phyloP scores from a whole-genome alignment of 2,888 invertebrate genomes.

The Morpho deidamia region DNA sequence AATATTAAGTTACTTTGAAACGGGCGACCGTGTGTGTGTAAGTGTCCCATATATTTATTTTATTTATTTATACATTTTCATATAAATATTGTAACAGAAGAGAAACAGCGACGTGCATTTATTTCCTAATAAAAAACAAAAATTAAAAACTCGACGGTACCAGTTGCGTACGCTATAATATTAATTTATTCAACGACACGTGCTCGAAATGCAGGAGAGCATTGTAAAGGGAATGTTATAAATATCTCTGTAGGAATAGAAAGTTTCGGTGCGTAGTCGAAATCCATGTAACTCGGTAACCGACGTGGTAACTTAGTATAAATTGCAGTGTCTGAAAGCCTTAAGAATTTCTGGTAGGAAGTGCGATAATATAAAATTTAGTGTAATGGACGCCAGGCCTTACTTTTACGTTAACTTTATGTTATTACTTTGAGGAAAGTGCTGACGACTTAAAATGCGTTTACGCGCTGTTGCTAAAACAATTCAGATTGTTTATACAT shows the following conservation, averaged over 20 bases:
- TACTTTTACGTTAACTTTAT: slow-evolving; percentile 15
- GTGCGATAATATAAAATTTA: slow-evolving; percentile 26
- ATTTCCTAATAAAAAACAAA: too few relatives aligned
- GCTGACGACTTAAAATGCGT: slow-evolving; percentile 2
- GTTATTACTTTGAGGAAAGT: slow-evolving; percentile 8
- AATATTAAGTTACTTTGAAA: too few relatives aligned
- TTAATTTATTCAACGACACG: slow-evolving; percentile 45
- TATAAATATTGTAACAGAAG: too few relatives aligned
- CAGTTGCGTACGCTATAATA: slow-evolving; percentile 2
- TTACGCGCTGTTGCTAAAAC: not conserved
- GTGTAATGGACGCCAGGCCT: slow-evolving; percentile 19
- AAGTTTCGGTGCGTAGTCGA: slow-evolving; percentile 25
- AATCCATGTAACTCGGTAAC: slow-evolving; percentile 26
- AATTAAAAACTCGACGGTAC: too few relatives aligned
- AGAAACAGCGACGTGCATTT: too few relatives aligned
- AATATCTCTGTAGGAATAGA: slow-evolving; percentile 29
- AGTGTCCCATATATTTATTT: too few relatives aligned
- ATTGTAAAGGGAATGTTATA: slow-evolving; percentile 32
- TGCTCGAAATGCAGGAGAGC: slow-evolving; percentile 37
- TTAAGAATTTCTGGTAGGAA: slow-evolving; percentile 18
- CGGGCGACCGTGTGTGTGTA: too few relatives aligned
- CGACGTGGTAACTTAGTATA: slow-evolving; percentile 26
- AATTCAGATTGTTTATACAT: slow-evolving; percentile 1
- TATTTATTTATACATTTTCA: too few relatives aligned
- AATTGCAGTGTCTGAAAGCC: slow-evolving; percentile 21